Percentiles rank a stretch among this genome's conserved stretches.
These are phyloP conservation scores for Danio jaintianensis DNA, from an alignment of 2,797 vertebrate species.

Conservation along the genomic window DNA sequence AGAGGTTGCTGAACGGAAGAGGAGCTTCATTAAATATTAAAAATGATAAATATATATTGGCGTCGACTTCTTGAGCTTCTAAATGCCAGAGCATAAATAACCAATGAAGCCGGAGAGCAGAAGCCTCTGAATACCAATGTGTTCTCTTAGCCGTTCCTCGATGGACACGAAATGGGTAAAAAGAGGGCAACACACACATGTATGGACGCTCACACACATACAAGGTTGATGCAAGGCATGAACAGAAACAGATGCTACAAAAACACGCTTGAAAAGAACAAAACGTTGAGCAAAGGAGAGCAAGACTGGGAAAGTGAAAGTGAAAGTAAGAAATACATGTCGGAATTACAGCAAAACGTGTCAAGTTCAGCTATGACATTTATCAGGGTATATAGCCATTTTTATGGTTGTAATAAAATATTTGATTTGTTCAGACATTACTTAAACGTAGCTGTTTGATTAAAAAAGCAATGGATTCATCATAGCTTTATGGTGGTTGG, in stretches of 20 bases:
- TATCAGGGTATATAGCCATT: too few species aligned
- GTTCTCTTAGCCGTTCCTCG: constrained; percentile 15
- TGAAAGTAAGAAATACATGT: too few species aligned
- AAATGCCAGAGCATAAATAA: constrained; percentile 58
- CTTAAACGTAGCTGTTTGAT: neutral
- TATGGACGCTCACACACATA: neutral
- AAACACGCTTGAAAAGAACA: neutral
- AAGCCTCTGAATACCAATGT: constrained; percentile 36
- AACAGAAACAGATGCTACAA: neutral
- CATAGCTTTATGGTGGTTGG: neutral
- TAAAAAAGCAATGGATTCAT: neutral
- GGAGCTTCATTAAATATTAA: constrained; percentile 53
- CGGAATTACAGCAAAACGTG: too few species aligned
- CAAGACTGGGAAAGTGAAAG: neutral
- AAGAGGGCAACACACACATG: neutral
- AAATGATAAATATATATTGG: constrained; percentile 53
- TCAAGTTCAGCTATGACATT: too few species aligned
- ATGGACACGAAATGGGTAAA: constrained; percentile 31
- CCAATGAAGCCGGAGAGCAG: constrained; percentile 52
- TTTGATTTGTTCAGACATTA: neutral
- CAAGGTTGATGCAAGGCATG: neutral
- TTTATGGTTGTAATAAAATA: too few species aligned
- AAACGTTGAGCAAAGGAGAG: neutral
- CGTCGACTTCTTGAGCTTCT: constrained; percentile 26
- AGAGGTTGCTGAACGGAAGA: constrained; percentile 34